Evolutionary conservation across 2,113 vertebrate genomes (phyloP).

Genomic region (Dasyornis broadbenti): DNA sequence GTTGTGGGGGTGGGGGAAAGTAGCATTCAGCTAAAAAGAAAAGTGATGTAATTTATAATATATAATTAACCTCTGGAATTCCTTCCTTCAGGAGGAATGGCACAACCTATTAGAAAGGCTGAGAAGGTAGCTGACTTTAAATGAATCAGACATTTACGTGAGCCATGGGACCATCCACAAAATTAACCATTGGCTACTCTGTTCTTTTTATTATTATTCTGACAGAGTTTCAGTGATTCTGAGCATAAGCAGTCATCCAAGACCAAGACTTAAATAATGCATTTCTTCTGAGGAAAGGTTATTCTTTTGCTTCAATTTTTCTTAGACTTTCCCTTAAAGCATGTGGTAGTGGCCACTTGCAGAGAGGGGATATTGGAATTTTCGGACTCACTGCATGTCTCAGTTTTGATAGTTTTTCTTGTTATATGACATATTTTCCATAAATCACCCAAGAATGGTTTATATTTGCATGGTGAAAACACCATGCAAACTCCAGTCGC

Average conservation of each 20-base stretch:
- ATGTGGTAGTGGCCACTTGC: not conserved
- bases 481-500: not conserved
- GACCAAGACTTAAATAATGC: not conserved
- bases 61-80: slow-evolving; percentile 1
- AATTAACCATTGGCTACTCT: not conserved
- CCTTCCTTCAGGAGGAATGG: not conserved
- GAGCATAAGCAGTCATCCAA: not conserved
- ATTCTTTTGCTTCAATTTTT: not conserved
- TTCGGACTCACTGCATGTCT: not conserved
- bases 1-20: not conserved
- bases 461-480: not conserved
- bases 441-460: not conserved
- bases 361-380: not conserved
- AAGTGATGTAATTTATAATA: not conserved
- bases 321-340: not conserved
- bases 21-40: not conserved
- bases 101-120: not conserved
- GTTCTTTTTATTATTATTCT: not conserved
- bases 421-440: not conserved
- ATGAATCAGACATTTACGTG: not conserved
- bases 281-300: not conserved
- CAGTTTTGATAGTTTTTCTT: not conserved
- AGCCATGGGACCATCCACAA: not conserved
- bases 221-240: not conserved
- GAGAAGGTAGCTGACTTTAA: not conserved